Conservation (phyloP, 2,888 invertebrate genomes). For the Epicampocera succincta region DNA sequence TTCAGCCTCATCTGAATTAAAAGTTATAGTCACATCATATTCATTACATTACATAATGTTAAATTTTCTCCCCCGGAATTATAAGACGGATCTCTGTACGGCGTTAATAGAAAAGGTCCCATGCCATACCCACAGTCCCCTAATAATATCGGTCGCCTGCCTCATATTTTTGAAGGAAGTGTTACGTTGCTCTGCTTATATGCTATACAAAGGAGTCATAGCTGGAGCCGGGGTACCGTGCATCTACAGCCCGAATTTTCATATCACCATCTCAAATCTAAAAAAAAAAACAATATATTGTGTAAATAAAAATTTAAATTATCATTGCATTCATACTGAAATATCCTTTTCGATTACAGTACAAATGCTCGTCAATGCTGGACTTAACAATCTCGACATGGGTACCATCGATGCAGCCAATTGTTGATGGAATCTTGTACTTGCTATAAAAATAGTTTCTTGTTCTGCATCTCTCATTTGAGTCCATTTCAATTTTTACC, state of each 20-base stretch:
- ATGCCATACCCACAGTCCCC: too few species aligned
- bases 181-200: too few species aligned
- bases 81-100: constrained; percentile 30
- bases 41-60: neutral
- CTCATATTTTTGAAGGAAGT: too few species aligned
- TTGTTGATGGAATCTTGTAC: too few species aligned
- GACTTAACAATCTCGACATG: constrained; percentile 11
- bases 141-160: neutral
- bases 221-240: neutral
- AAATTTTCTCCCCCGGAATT: constrained; percentile 22
- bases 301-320: constrained; percentile 2
- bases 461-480: constrained; percentile 7
- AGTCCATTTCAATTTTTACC: too few species aligned
- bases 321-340: too few species aligned
- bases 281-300: constrained; percentile 8
- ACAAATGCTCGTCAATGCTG: constrained; percentile 3
- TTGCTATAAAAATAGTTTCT: too few species aligned
- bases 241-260: too few species aligned
- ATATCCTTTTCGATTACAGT: too few species aligned
- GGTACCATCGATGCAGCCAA: too few species aligned
- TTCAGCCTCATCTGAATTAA: neutral
- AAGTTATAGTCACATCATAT: neutral
- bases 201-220: neutral
- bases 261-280: constrained; percentile 15
- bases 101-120: constrained; percentile 22